Conservation (phyloP, 2,113 vertebrate species). For the Xenus cinereus region DNA sequence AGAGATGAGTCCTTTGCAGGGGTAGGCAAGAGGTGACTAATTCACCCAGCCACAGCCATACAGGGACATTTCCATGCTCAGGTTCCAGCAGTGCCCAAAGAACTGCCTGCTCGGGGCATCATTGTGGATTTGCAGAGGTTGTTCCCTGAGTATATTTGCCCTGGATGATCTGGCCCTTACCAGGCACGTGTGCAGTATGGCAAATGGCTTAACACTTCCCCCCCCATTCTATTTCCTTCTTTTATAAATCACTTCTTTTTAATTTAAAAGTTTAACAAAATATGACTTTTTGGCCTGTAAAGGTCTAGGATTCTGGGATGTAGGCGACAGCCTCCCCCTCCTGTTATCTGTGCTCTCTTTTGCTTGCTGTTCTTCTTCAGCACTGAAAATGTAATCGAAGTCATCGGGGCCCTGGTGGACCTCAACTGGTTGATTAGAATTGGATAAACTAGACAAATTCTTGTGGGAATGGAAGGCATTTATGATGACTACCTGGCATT, state of each 20-base stretch:
- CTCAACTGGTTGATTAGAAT: constrained; percentile 12
- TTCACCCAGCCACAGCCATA: not conserved
- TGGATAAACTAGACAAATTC: constrained; percentile 41
- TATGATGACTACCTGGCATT: constrained; percentile 51
- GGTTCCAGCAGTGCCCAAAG: not conserved
- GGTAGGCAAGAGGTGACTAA: not conserved
- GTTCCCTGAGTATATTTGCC: not conserved
- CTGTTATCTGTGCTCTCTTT: not conserved
- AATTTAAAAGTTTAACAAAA: not conserved
- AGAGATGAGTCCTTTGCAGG: not conserved
- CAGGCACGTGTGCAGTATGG: not conserved
- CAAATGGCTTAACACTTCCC: not conserved
- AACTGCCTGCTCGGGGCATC: not conserved
- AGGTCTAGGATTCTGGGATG: not conserved
- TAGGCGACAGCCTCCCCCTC: not conserved
- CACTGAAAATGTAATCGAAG: constrained; percentile 35
- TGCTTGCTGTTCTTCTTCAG: not conserved
- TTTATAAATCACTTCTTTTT: not conserved
- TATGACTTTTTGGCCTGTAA: not conserved
- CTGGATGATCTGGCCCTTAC: not conserved
- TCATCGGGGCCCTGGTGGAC: not conserved
- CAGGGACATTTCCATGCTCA: not conserved
- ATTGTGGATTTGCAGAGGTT: not conserved
- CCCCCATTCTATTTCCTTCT: not conserved
- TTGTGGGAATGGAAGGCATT: constrained; percentile 23